Conservation (phyloP, 92 coral and sea anemone genomes). For the Zoanthus sansibaricus region DNA sequence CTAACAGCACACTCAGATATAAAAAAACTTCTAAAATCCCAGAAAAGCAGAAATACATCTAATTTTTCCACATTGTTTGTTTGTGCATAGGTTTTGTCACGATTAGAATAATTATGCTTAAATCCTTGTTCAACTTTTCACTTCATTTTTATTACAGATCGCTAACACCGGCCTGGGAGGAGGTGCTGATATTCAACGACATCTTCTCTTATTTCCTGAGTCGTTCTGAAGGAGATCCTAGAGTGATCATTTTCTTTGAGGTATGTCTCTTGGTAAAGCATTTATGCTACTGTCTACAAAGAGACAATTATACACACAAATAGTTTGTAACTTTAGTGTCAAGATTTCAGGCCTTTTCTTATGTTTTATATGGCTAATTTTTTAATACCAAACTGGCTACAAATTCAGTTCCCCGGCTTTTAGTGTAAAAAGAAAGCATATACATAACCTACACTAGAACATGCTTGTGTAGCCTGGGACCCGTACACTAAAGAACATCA, state of each 20-base stretch:
- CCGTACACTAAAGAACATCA: no score
- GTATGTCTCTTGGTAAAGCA: conserved; percentile 37
- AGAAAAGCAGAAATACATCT: no score
- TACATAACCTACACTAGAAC: no score
- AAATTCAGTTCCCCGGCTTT: background rate
- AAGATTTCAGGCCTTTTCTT: background rate
- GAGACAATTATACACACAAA: background rate
- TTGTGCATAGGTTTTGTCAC: no score
- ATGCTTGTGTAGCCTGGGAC: no score
- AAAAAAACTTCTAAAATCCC: no score
- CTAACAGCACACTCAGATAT: no score
- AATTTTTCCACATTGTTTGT: no score
- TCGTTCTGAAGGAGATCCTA: conserved; percentile 89
- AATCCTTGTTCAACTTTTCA: background rate
- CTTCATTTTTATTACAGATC: conserved; percentile 62
- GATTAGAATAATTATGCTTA: no score
- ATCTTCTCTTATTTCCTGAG: conserved; percentile 83
- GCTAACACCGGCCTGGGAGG: conserved; percentile 95
- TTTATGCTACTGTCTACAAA: background rate
- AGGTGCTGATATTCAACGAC: conserved; percentile 92
- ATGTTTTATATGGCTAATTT: background rate
- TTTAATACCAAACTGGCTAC: background rate
- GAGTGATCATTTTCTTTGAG: conserved; percentile 94
- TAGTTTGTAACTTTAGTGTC: background rate
- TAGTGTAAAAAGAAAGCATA: no score